Percentiles rank a stretch among this genome's conserved stretches.
These are phyloP conservation scores for Hybognathus amarus DNA, from an alignment of 2,797 vertebrate genomes.

Conservation along the genomic window DNA sequence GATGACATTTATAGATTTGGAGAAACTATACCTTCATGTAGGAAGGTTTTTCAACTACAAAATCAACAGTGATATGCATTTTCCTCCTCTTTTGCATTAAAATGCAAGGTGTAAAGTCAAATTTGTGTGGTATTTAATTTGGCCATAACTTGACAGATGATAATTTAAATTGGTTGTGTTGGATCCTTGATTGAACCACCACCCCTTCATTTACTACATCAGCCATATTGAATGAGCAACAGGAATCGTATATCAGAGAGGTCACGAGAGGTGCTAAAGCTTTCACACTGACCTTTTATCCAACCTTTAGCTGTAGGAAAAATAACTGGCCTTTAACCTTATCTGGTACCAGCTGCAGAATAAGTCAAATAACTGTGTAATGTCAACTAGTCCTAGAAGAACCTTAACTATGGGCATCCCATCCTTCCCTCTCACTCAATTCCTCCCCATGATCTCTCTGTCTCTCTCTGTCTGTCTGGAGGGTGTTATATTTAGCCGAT, in stretches of 20 bases:
- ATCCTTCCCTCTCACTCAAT: slow-evolving; percentile 25
- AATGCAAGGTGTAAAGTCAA: slow-evolving; percentile 24
- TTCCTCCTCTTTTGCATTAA: slow-evolving; percentile 15
- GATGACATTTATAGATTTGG: not conserved
- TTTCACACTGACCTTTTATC: slow-evolving; percentile 56
- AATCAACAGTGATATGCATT: not conserved
- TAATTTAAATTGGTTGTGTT: slow-evolving; percentile 18
- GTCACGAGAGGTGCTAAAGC: slow-evolving; percentile 37
- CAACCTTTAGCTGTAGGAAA: slow-evolving; percentile 51
- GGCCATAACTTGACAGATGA: slow-evolving; percentile 26
- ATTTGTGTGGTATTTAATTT: slow-evolving; percentile 2
- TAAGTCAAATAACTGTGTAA: slow-evolving; percentile 49
- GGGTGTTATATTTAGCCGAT: slow-evolving; percentile 75
- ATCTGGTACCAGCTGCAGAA: slow-evolving; percentile 48
- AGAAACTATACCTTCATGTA: not conserved
- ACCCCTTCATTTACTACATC: slow-evolving; percentile 16
- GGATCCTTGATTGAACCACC: slow-evolving; percentile 29
- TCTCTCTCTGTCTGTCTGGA: slow-evolving; percentile 22
- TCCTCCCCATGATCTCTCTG: slow-evolving; percentile 18
- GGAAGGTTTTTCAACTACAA: not conserved
- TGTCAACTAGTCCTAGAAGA: slow-evolving; percentile 45
- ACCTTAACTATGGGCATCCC: not conserved
- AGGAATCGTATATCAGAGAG: slow-evolving; percentile 45
- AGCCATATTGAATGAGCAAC: slow-evolving; percentile 34
- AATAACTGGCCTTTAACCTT: slow-evolving; percentile 54